These are phyloP conservation scores for Maccullochella peelii DNA, from an alignment of 2,113 vertebrate species.

Conservation along the genomic window DNA sequence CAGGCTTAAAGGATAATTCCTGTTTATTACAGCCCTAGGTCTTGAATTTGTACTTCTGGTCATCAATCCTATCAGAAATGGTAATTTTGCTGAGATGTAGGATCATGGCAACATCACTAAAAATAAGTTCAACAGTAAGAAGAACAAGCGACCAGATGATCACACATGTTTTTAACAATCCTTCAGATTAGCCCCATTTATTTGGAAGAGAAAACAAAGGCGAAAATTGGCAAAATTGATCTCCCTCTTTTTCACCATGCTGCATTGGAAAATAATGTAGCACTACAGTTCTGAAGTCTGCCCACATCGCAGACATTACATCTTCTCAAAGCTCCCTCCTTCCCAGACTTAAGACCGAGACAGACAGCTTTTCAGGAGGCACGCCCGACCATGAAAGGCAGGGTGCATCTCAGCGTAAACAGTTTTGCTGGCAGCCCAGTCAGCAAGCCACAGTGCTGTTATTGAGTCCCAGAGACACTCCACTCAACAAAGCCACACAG, in stretches of 20 bases:
- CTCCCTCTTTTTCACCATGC: neutral
- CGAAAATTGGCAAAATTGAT: no score
- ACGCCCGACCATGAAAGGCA: constrained; percentile 51
- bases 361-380: constrained; percentile 41
- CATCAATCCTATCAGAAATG: neutral
- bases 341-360: constrained; percentile 33
- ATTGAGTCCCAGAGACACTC: constrained; percentile 62
- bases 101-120: neutral
- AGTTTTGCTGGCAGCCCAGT: constrained; percentile 54
- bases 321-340: constrained; percentile 38
- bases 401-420: constrained; percentile 51
- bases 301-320: constrained; percentile 42
- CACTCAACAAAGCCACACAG: constrained; percentile 58
- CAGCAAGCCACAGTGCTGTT: constrained; percentile 52
- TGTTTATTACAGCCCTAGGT: neutral
- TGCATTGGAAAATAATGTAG: neutral
- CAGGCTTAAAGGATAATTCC: neutral
- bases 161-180: neutral
- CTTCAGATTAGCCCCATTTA: neutral
- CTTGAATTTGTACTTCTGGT: neutral
- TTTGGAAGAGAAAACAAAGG: neutral
- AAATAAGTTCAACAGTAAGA: neutral
- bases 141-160: neutral
- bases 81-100: neutral
- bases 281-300: neutral